Base-by-base conservation (phyloP, 1,140 invertebrate species). In the Neuroterus valhalla region DNA sequence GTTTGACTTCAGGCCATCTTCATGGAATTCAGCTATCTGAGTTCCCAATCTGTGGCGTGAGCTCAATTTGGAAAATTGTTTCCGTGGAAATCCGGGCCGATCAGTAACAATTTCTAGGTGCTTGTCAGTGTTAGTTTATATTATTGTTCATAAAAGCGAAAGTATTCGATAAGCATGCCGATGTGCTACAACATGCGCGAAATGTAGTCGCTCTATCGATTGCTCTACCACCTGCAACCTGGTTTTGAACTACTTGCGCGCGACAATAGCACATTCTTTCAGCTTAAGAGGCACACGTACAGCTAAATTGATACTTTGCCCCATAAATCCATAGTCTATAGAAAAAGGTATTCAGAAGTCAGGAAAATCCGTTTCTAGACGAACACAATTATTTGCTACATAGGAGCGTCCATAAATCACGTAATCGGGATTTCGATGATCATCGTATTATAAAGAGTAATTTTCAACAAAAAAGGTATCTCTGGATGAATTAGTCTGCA, bases 201-300 rank as follows among this genome's bases (percentile, higher is more conserved):
- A 62, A 62, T 62, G 55, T 62, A 62, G 55, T 62, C 55, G 55
- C 55, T 62, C 23, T 62, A 62, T 62, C 55, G 55, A 62, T 62
- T 62, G 23, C 55, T 62, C 31, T 62, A 62, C 55, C 55, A 62
- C 55, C 55, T 62, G 55, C 55, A 62, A 62, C 55, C 55, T 62
- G 55, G 55, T 62, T 62, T 62, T 62, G 55, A 62, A 62, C 55
- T 62, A 62, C 55, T 62, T 62, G 55, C 55, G 55, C 55, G 26
- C 55, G 55, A 62, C 55, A 62, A 62, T 62, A 62, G 55, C 55
- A 62, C 55, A 62, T 62, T 62, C 55, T 62, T 62, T 62, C 26
- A 10, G n/a, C 23, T 62, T 62, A 23, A 14, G 21, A n/a, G 23
- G 26, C 31, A 62, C 55, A 62, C 31, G 55, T n/a, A 26, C 21